Conservation (phyloP, 2,797 vertebrate genomes). For the Pterois miles region DNA sequence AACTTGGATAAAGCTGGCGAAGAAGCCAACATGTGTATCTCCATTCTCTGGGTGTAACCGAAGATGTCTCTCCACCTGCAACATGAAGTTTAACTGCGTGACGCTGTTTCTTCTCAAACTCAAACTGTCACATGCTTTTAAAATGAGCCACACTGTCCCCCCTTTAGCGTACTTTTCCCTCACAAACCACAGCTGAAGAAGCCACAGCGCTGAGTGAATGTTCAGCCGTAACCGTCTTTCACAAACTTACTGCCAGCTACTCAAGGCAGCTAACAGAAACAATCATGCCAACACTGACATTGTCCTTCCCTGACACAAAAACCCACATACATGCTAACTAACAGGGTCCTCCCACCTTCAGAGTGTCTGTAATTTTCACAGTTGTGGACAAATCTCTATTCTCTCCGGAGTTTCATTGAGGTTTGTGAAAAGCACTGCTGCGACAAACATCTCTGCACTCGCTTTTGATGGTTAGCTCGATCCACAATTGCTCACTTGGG, state of each 20-base stretch:
- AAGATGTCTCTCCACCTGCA: slow-evolving; percentile 43
- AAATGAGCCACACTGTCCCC: not conserved
- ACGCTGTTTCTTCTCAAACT: slow-evolving; percentile 40
- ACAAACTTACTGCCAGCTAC: slow-evolving; percentile 41
- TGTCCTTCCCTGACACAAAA: slow-evolving; percentile 39
- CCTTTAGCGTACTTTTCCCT: not conserved
- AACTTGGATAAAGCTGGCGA: slow-evolving; percentile 23
- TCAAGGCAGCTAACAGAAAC: slow-evolving; percentile 50
- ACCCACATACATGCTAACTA: slow-evolving; percentile 13
- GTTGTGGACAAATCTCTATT: slow-evolving; percentile 50
- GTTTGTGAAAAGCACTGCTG: slow-evolving; percentile 36
- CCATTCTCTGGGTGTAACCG: slow-evolving; percentile 6
- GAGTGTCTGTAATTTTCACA: slow-evolving; percentile 45
- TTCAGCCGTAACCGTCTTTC: slow-evolving; percentile 2
- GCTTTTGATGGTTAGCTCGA: slow-evolving; percentile 52
- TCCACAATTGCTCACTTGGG: slow-evolving; percentile 40
- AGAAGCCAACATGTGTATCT: slow-evolving; percentile 19
- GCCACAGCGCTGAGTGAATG: not conserved
- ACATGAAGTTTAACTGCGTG: not conserved
- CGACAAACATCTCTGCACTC: slow-evolving; percentile 38
- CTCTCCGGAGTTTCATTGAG: slow-evolving; percentile 33
- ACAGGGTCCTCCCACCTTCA: slow-evolving; percentile 12
- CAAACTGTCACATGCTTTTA: slow-evolving; percentile 31
- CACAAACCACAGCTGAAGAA: slow-evolving; percentile 33
- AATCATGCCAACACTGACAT: slow-evolving; percentile 29